Evolutionary conservation across 2,888 invertebrate genomes (phyloP), one percentile per base, ranked within the genome.

Genomic region (Drosophila demipolita): DNA sequence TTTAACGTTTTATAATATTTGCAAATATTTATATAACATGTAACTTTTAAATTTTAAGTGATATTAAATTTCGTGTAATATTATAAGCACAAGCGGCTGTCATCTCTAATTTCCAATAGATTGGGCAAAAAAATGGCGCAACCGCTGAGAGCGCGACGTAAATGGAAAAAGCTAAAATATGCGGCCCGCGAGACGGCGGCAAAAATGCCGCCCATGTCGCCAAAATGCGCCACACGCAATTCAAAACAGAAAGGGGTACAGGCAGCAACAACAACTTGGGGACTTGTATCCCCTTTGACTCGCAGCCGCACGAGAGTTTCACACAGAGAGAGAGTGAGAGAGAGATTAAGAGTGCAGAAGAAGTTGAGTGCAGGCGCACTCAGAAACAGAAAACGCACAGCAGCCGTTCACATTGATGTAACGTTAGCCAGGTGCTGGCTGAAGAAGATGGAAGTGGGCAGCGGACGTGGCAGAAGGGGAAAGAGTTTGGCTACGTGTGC

Each of bases 181-280:
- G 82, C 77, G 80, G 69, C 77, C 65, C 74, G 87, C 76, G 83
- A 80, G 78, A 77, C 76, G 78, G 80, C 73, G 80, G 84, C 72
- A 80, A 82, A 86, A 82, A 83, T 89, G 83, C 90, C 90, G 88
- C 88, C 90, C 88, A 88, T 89, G 86, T 90, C 85, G 88, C 82
- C 76, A 83, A 90, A 85, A 89, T 75, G 80, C 84, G 78, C 89
- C 88, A 90, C 90, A 89, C 87, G 73, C 87, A 89, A 79, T 68
- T 59, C 62, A 74, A 82, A 75, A 62, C 80, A 75, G 63, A 80
- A 75, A 78, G 70, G 80, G 63, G 69, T 69, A 73, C 72, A 55
- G 54, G n/a, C 65, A 42, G 36, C 62, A 71, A 65, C 65, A 74
- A 69, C 66, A 76, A 65, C 45, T 55, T 52, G 40, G 75, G 29